phyloP scores from a whole-genome alignment of 1,140 invertebrate species.

The Procambarus virginalis region DNA sequence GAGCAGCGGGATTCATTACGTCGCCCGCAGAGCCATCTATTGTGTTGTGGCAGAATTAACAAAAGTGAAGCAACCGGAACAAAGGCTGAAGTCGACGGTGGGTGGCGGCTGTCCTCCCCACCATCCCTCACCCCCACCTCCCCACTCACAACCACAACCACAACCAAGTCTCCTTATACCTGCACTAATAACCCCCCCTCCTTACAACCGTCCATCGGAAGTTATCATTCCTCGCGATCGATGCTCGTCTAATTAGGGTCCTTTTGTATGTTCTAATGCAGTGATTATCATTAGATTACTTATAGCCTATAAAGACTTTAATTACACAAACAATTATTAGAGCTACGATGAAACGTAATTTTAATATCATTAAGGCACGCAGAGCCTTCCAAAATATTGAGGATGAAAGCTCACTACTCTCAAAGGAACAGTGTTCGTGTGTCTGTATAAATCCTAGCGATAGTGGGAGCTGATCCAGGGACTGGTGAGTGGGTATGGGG shows the following conservation, averaged over 20 bases:
- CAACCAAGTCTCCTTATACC: too few relatives aligned
- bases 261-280: not conserved
- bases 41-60: constrained; percentile 48
- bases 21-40: constrained; percentile 45
- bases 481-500: not conserved
- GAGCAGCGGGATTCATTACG: constrained; percentile 46
- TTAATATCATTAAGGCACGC: constrained; percentile 4
- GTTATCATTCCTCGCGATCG: not conserved
- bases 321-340: not conserved
- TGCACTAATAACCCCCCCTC: too few relatives aligned
- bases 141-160: too few relatives aligned
- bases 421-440: not conserved
- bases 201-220: too few relatives aligned
- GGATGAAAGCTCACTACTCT: not conserved
- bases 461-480: not conserved
- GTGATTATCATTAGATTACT: not conserved
- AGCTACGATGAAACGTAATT: not conserved
- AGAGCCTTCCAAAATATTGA: not conserved
- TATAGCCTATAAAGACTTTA: not conserved
- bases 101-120: not conserved
- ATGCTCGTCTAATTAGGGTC: not conserved
- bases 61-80: constrained; percentile 43
- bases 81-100: constrained; percentile 24
- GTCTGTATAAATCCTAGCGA: not conserved
- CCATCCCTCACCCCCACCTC: not conserved